Evolutionary conservation across 1,140 invertebrate genomes (phyloP).

Genomic region (Drosophila cardini): DNA sequence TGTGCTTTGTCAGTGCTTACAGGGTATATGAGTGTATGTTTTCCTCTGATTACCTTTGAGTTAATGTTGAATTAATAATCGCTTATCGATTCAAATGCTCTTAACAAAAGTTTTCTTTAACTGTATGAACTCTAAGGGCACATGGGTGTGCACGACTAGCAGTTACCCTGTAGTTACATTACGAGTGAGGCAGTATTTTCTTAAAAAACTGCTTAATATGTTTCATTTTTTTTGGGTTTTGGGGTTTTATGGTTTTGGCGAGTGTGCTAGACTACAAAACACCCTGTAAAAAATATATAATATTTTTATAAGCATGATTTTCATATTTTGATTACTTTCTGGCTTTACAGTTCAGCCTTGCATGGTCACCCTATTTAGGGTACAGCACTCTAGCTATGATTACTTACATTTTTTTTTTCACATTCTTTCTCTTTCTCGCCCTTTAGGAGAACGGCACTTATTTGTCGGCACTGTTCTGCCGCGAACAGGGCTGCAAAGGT

Average conservation of each 20-base stretch:
- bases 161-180: background rate
- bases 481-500: slow-evolving; percentile 77
- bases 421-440: background rate
- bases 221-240: no score
- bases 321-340: no score
- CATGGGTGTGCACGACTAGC: background rate
- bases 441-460: slow-evolving; percentile 80
- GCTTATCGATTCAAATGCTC: slow-evolving; percentile 11
- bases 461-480: slow-evolving; percentile 77
- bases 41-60: slow-evolving; percentile 6
- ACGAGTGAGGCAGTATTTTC: no score
- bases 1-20: background rate
- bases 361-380: background rate
- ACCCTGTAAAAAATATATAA: no score
- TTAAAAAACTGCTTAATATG: no score
- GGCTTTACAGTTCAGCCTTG: background rate
- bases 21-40: background rate
- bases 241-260: no score
- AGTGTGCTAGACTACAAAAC: no score
- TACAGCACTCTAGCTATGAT: no score
- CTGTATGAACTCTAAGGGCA: no score
- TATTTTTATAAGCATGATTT: no score
- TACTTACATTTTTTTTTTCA: background rate
- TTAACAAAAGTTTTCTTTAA: slow-evolving; percentile 7
- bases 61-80: slow-evolving; percentile 21